Evolutionary conservation across 2,888 invertebrate species (phyloP).

Genomic region (Lepidochitona cinerea): DNA sequence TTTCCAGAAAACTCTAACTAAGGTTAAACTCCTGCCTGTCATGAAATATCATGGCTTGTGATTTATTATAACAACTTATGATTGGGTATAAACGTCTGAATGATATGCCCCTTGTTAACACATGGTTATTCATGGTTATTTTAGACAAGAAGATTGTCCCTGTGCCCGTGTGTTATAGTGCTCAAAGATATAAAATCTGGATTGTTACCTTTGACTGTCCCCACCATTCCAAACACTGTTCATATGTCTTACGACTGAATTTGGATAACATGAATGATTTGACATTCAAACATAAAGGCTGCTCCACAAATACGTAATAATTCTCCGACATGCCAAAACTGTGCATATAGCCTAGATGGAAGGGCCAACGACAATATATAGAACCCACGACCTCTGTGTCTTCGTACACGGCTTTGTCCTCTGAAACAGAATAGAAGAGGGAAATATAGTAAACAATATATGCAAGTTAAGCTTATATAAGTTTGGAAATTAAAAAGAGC

Average conservation of each 20-base stretch:
- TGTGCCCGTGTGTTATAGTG: too few relatives aligned
- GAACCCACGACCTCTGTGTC: slow-evolving; percentile 22
- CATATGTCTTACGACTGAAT: slow-evolving; percentile 65
- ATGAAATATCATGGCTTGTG: too few relatives aligned
- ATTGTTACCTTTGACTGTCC: slow-evolving; percentile 66
- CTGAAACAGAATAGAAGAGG: slow-evolving; percentile 6
- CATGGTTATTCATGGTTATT: too few relatives aligned
- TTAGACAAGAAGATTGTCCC: too few relatives aligned
- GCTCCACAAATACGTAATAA: slow-evolving; percentile 89
- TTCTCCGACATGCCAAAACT: slow-evolving; percentile 85
- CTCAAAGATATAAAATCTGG: neutral
- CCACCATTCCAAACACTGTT: slow-evolving; percentile 70
- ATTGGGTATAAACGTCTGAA: too few relatives aligned
- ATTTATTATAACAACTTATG: too few relatives aligned
- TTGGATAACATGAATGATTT: slow-evolving; percentile 56
- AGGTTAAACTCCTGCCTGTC: too few relatives aligned
- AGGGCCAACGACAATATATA: slow-evolving; percentile 21
- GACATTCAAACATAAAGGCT: slow-evolving; percentile 77
- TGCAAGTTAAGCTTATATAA: too few relatives aligned
- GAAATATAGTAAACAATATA: too few relatives aligned
- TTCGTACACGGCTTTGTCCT: slow-evolving; percentile 9
- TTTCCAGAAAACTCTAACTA: too few relatives aligned
- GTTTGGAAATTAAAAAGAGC: too few relatives aligned
- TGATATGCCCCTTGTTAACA: too few relatives aligned
- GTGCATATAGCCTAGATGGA: slow-evolving; percentile 81